Conservation (phyloP, 2,888 invertebrate genomes). For the Prosapia bicincta region DNA sequence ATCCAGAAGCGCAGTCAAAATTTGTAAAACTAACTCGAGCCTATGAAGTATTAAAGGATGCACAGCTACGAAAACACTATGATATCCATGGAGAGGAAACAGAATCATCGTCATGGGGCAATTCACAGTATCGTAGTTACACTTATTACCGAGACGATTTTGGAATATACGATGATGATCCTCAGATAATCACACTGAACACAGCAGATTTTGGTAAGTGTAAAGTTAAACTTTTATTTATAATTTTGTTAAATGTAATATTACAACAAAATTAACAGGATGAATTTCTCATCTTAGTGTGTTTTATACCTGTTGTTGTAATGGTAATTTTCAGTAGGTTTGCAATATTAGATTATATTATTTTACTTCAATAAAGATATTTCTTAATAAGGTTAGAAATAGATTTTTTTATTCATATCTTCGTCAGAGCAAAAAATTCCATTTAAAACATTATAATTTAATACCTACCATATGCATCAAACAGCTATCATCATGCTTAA, state of each 20-base stretch:
- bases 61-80: slow-evolving; percentile 71
- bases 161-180: slow-evolving; percentile 84
- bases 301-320: too few species aligned
- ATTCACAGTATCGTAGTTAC: slow-evolving; percentile 72
- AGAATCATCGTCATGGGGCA: slow-evolving; percentile 52
- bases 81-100: slow-evolving; percentile 75
- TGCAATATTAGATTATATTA: too few species aligned
- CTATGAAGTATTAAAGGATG: slow-evolving; percentile 83
- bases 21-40: slow-evolving; percentile 78
- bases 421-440: too few species aligned
- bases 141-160: slow-evolving; percentile 75
- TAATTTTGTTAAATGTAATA: neutral
- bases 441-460: too few species aligned
- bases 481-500: too few species aligned
- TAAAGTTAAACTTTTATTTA: too few species aligned
- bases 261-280: neutral
- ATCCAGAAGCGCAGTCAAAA: slow-evolving; percentile 66
- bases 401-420: too few species aligned
- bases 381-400: too few species aligned
- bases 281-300: neutral
- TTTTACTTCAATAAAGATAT: too few species aligned
- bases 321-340: too few species aligned
- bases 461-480: too few species aligned
- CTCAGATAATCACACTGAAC: slow-evolving; percentile 72
- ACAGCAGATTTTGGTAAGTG: slow-evolving; percentile 69